Conservation (phyloP, 2,888 invertebrate species). For the Calameuta pallipes region DNA sequence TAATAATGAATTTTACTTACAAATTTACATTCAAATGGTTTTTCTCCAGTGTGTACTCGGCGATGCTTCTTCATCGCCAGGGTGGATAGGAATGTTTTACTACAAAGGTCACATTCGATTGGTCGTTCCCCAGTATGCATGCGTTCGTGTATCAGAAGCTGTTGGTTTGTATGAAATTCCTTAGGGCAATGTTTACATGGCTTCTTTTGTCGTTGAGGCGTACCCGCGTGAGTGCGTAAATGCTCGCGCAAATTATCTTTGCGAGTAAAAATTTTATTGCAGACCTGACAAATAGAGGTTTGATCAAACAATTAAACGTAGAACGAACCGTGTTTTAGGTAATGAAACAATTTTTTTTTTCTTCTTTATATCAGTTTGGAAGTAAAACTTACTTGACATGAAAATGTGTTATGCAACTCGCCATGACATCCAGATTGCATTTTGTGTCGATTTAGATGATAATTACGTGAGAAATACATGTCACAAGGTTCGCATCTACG, state of each 20-base stretch:
- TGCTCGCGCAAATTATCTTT: slow-evolving; percentile 81
- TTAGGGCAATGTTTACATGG: slow-evolving; percentile 76
- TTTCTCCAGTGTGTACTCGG: slow-evolving; percentile 69
- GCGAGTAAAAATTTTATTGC: slow-evolving; percentile 71
- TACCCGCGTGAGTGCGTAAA: slow-evolving; percentile 76
- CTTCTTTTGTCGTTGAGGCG: slow-evolving; percentile 69
- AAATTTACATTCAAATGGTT: slow-evolving; percentile 68
- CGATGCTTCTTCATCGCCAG: slow-evolving; percentile 82
- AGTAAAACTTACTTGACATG: slow-evolving; percentile 68
- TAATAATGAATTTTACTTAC: slow-evolving; percentile 49
- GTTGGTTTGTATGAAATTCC: slow-evolving; percentile 69
- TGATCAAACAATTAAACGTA: slow-evolving; percentile 1
- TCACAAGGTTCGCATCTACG: slow-evolving; percentile 66
- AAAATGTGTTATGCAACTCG: slow-evolving; percentile 67
- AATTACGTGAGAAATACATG: slow-evolving; percentile 68
- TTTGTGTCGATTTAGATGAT: slow-evolving; percentile 69
- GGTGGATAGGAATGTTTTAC: slow-evolving; percentile 78
- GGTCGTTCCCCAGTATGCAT: slow-evolving; percentile 77
- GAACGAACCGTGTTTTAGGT: neutral
- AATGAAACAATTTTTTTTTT: slow-evolving; percentile 3
- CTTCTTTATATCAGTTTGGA: neutral
- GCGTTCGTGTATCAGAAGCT: slow-evolving; percentile 72
- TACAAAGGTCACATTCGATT: slow-evolving; percentile 79
- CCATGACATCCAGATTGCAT: slow-evolving; percentile 70
- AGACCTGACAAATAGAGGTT: slow-evolving; percentile 62